Percentiles rank a stretch among this genome's conserved stretches.
These are phyloP conservation scores for Leucoptera coffeella DNA, from an alignment of 2,888 invertebrate genomes.

Conservation along the genomic window DNA sequence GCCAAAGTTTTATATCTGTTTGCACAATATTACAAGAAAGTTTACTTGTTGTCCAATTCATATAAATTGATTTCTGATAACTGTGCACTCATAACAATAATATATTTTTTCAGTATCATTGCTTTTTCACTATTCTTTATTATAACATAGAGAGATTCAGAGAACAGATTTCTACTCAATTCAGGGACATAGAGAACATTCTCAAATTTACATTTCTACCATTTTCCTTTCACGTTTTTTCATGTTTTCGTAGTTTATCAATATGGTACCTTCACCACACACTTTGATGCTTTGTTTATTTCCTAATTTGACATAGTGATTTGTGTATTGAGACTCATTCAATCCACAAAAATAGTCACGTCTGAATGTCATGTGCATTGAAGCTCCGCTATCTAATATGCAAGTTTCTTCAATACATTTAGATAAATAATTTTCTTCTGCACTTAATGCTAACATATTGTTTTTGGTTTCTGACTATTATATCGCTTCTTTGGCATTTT, in stretches of 20 bases:
- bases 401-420: constrained; percentile 6
- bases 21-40: constrained; percentile 5
- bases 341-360: constrained; percentile 8
- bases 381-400: constrained; percentile 12
- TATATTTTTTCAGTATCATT: constrained; percentile 4
- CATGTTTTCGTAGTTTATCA: too few relatives aligned
- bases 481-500: constrained; percentile 7
- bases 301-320: constrained; percentile 9
- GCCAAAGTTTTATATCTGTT: constrained; percentile 1
- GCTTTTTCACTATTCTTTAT: constrained; percentile 9
- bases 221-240: constrained; percentile 10
- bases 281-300: constrained; percentile 10
- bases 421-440: too few relatives aligned
- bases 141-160: constrained; percentile 8
- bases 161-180: constrained; percentile 6
- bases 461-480: constrained; percentile 5
- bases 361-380: constrained; percentile 9
- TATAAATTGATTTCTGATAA: constrained; percentile 8
- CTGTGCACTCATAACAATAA: constrained; percentile 6
- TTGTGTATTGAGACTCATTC: not conserved
- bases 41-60: constrained; percentile 7
- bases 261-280: constrained; percentile 8
- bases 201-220: constrained; percentile 5
- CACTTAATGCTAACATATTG: constrained; percentile 4
- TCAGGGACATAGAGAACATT: constrained; percentile 1